Conservation (phyloP, 2,113 vertebrate genomes). For the Bufo bufo region DNA sequence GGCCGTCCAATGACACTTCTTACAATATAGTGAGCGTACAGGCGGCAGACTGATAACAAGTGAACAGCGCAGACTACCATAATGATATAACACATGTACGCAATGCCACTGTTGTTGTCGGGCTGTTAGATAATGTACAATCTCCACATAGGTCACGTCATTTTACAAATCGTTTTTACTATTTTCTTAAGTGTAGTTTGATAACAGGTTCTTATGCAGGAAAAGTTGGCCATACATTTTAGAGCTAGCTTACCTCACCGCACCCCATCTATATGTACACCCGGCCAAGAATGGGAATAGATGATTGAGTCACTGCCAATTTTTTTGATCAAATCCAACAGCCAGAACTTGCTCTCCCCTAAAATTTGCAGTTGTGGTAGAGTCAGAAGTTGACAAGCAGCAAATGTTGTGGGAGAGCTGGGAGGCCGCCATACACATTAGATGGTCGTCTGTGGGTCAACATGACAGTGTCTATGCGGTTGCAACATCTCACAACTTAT, state of each 20-base stretch:
- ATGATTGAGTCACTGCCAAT: no score
- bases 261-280: no score
- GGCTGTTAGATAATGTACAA: background rate
- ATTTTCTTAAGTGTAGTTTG: background rate
- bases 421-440: no score
- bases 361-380: no score
- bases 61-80: background rate
- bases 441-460: background rate
- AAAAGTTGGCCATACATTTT: no score
- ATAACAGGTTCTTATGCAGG: background rate
- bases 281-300: no score
- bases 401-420: no score
- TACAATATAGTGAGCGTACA: background rate
- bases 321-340: no score
- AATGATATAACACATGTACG: background rate
- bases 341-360: no score
- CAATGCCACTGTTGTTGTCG: background rate
- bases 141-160: background rate
- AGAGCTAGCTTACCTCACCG: no score
- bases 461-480: background rate
- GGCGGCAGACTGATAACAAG: background rate
- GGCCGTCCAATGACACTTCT: background rate
- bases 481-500: background rate
- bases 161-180: background rate
- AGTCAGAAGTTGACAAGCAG: no score